Evolutionary conservation across 2,888 invertebrate species (phyloP), one percentile per base, ranked within the genome.

Genomic region (Heteromurus nitidus): DNA sequence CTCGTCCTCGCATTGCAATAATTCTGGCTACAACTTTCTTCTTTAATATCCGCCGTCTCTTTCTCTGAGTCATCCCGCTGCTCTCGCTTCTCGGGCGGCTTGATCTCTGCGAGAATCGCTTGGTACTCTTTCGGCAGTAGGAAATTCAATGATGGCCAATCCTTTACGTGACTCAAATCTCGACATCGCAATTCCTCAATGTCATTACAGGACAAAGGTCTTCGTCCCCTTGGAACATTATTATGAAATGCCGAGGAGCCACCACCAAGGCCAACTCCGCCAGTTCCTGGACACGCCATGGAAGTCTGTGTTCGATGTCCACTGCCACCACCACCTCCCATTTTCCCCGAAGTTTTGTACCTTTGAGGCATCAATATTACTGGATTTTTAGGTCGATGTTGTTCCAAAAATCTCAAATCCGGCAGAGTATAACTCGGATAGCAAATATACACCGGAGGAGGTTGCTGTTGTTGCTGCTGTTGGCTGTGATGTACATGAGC

Each of bases 101-200:
- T 91, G 92, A 95, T 92, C 89, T 95, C 95, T 18, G 93, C 92
- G 67, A 96, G 89, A 85, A 96, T 91, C 88, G 94, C 93, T 84
- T 93, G 92, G 89, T 95, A 96, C 89, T 98, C 96, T 85, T 92
- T 91, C 2, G 98, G 98, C 84, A 98, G 90, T 65, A 98, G 91
- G 86, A 97, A 94, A 87, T 95, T 95, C 69, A 98, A 90, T 0
- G 96, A 97, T 88, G 96, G 95, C 97, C 97, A 98, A 89, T 98
- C 98, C 88, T 93, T 93, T 9, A 98, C 94, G 88, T 97, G 96
- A 53, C 93, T 92, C 84, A 95, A 93, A 72, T 95, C 95, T 89
- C 94, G 93, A 88, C 93, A 93, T 88, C 93, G 93, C 47, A 96
- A 89, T 82, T 93, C 92, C 89, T 96, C 96, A 68, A 95, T 92